Conservation (phyloP, 2,113 vertebrate species). For the Oryzias javanicus region DNA sequence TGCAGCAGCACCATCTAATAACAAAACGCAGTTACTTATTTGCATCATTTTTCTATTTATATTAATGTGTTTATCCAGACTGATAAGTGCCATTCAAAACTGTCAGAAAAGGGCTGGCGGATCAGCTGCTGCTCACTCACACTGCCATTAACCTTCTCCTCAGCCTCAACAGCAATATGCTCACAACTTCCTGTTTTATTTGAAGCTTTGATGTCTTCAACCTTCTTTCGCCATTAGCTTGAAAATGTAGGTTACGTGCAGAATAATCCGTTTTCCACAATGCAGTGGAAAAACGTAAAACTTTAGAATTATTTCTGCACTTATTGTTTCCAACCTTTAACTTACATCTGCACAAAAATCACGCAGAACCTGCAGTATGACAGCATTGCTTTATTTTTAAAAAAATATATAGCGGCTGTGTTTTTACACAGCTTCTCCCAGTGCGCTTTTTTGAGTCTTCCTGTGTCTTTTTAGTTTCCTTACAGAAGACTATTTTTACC, state of each 20-base stretch:
- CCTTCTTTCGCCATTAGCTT: constrained; percentile 6
- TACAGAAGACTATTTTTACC: constrained; percentile 33
- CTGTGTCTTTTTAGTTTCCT: constrained; percentile 25
- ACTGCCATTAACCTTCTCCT: constrained; percentile 21
- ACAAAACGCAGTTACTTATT: constrained; percentile 10
- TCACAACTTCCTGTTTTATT: constrained; percentile 5
- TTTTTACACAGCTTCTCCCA: neutral
- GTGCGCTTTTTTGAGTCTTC: constrained; percentile 16
- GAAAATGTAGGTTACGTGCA: neutral
- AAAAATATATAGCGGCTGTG: neutral
- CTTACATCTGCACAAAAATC: constrained; percentile 31
- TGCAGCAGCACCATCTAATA: constrained; percentile 17
- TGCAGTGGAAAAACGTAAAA: neutral
- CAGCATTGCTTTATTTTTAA: constrained; percentile 17
- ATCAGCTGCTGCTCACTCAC: constrained; percentile 22
- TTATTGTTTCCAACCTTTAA: constrained; percentile 14
- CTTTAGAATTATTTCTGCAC: no score
- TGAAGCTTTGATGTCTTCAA: constrained; percentile 2
- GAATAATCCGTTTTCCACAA: constrained; percentile 15
- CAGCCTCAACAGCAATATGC: constrained; percentile 19
- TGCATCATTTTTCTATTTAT: constrained; percentile 15
- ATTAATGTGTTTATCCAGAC: constrained; percentile 27
- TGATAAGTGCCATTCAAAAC: constrained; percentile 12
- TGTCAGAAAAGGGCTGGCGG: constrained; percentile 23
- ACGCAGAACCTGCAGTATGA: constrained; percentile 11